These are phyloP conservation scores for Epizoanthus ramosus DNA, from an alignment of 92 coral and sea anemone genomes.

Conservation along the genomic window DNA sequence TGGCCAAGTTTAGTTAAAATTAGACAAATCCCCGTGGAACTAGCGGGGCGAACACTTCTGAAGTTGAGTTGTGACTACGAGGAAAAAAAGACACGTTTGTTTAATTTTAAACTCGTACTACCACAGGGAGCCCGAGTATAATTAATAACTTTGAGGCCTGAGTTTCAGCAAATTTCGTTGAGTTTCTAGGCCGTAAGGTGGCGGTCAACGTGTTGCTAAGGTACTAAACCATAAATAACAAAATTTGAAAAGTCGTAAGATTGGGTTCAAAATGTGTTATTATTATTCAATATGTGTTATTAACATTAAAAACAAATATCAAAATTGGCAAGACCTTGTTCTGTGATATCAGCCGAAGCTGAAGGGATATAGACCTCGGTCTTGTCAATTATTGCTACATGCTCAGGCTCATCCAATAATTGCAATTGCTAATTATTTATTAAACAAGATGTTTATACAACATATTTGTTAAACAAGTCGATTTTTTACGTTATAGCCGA, in stretches of 20 bases:
- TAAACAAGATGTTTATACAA: slow-evolving; percentile 8
- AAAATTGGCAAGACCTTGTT: slow-evolving; percentile 12
- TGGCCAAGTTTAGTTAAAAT: slow-evolving; percentile 10
- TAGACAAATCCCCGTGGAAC: slow-evolving; percentile 12
- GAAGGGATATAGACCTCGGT: slow-evolving; percentile 14
- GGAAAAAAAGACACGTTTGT: background rate
- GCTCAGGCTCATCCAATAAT: slow-evolving; percentile 10
- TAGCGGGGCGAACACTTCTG: slow-evolving; percentile 13
- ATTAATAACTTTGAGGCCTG: too few species aligned
- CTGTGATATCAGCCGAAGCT: slow-evolving; percentile 14
- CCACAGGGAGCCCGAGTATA: slow-evolving; percentile 16
- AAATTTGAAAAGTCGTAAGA: slow-evolving; percentile 5
- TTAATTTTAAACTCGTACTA: slow-evolving; percentile 7
- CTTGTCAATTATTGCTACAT: slow-evolving; percentile 7
- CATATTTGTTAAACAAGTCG: slow-evolving; percentile 3
- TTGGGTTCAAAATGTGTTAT: slow-evolving; percentile 21
- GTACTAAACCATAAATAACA: background rate
- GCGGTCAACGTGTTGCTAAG: slow-evolving; percentile 18
- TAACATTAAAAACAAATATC: background rate
- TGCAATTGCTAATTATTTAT: background rate
- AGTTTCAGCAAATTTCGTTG: slow-evolving; percentile 8
- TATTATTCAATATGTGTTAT: background rate
- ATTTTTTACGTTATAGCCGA: slow-evolving; percentile 20
- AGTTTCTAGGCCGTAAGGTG: slow-evolving; percentile 17
- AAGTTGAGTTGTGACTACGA: slow-evolving; percentile 4